Conservation (phyloP, 2,113 vertebrate species). For the Symphodus melops region DNA sequence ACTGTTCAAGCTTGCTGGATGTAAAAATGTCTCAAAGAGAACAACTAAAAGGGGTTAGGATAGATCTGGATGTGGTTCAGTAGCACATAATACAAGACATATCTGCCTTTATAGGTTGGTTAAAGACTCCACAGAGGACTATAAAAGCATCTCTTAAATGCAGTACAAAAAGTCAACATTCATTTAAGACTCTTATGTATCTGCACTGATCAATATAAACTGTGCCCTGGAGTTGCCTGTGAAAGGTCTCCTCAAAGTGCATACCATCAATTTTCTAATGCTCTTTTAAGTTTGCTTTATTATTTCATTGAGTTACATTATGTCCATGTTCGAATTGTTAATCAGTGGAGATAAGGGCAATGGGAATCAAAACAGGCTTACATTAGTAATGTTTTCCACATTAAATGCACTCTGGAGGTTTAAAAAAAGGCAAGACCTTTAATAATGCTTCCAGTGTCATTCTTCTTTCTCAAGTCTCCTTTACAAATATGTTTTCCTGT, state of each 20-base stretch:
- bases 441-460: slow-evolving; percentile 1
- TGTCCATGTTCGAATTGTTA: slow-evolving; percentile 36
- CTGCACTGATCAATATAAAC: background rate
- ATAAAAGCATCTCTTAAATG: background rate
- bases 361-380: slow-evolving; percentile 7
- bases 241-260: background rate
- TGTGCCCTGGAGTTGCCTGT: background rate
- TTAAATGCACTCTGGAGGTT: slow-evolving; percentile 28
- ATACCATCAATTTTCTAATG: background rate
- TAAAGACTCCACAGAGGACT: background rate
- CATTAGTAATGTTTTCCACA: slow-evolving; percentile 41
- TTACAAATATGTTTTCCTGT: background rate
- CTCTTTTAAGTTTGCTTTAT: background rate
- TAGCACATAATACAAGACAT: no score
- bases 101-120: background rate
- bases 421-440: slow-evolving; percentile 19
- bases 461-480: background rate
- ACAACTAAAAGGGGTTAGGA: background rate
- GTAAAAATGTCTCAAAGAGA: background rate
- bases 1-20: background rate
- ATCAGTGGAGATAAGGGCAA: slow-evolving; percentile 16
- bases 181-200: background rate
- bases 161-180: background rate
- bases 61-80: no score
- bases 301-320: slow-evolving; percentile 19